Evolutionary conservation across 2,888 invertebrate genomes (phyloP).

Genomic region (Asteroscopus sphinx): DNA sequence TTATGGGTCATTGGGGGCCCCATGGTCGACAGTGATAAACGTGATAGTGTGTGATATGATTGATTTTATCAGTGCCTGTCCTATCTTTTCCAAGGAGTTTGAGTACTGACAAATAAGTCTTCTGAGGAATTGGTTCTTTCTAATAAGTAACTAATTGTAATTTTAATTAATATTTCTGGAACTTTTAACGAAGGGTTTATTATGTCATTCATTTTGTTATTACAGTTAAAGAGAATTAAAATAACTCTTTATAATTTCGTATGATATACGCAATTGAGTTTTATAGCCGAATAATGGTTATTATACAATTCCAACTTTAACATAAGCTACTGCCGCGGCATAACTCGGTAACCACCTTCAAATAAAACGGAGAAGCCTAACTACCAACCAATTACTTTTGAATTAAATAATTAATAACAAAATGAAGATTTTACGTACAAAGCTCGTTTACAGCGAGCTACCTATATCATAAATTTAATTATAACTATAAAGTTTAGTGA

Average conservation of each 20-base stretch:
- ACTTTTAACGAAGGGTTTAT: too few relatives aligned
- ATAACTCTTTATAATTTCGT: slow-evolving; percentile 3
- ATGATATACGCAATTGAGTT: not conserved
- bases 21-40: too few relatives aligned
- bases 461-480: slow-evolving; percentile 51
- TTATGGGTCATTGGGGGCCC: too few relatives aligned
- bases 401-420: slow-evolving; percentile 12
- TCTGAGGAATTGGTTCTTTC: too few relatives aligned
- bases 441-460: slow-evolving; percentile 24
- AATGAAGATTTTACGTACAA: slow-evolving; percentile 4
- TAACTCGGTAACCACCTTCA: slow-evolving; percentile 1
- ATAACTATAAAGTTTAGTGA: slow-evolving; percentile 57
- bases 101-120: too few relatives aligned
- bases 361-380: slow-evolving; percentile 13
- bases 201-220: too few relatives aligned
- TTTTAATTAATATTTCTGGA: too few relatives aligned
- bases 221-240: slow-evolving; percentile 1
- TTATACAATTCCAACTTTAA: slow-evolving; percentile 2
- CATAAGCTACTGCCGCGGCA: slow-evolving; percentile 3
- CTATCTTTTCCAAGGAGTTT: too few relatives aligned
- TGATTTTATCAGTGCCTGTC: too few relatives aligned
- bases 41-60: too few relatives aligned
- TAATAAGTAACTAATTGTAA: too few relatives aligned
- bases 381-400: slow-evolving; percentile 16
- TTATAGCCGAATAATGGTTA: slow-evolving; percentile 18